These are phyloP conservation scores for Furcula furcula DNA, from an alignment of 2,888 invertebrate genomes.

Conservation along the genomic window DNA sequence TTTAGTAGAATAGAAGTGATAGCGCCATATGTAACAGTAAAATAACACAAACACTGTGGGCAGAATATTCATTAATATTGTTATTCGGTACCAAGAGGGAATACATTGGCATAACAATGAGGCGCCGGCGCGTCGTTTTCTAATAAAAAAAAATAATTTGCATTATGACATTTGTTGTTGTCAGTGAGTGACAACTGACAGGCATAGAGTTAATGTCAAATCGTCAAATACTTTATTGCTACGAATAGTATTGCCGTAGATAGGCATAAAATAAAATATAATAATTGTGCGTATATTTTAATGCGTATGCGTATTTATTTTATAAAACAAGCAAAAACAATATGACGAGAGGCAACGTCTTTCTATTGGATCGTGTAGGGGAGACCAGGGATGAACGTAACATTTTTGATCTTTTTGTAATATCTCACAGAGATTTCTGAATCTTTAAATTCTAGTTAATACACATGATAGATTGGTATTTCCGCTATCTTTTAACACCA, in stretches of 20 bases:
- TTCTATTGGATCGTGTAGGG: too few relatives aligned
- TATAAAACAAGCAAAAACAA: too few relatives aligned
- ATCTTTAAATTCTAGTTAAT: too few relatives aligned
- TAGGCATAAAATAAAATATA: neutral
- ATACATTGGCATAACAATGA: slow-evolving; percentile 55
- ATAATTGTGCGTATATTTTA: too few relatives aligned
- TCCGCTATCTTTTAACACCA: too few relatives aligned
- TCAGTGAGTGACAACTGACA: slow-evolving; percentile 34
- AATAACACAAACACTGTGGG: slow-evolving; percentile 39
- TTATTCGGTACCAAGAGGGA: slow-evolving; percentile 31
- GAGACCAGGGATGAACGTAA: too few relatives aligned
- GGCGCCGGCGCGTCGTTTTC: slow-evolving; percentile 43
- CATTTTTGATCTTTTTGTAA: too few relatives aligned
- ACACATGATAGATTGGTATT: too few relatives aligned
- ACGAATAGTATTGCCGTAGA: slow-evolving; percentile 14
- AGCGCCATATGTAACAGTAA: slow-evolving; percentile 19
- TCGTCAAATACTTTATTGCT: slow-evolving; percentile 20
- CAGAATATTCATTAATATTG: slow-evolving; percentile 40
- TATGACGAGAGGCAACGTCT: too few relatives aligned
- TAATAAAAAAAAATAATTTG: slow-evolving; percentile 46
- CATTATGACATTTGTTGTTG: slow-evolving; percentile 50
- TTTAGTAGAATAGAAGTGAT: slow-evolving; percentile 23
- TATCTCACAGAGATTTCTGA: too few relatives aligned
- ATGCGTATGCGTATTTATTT: too few relatives aligned
- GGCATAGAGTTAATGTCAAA: slow-evolving; percentile 26